phyloP scores from a whole-genome alignment of 2,113 vertebrate genomes.

The Rissa tridactyla region DNA sequence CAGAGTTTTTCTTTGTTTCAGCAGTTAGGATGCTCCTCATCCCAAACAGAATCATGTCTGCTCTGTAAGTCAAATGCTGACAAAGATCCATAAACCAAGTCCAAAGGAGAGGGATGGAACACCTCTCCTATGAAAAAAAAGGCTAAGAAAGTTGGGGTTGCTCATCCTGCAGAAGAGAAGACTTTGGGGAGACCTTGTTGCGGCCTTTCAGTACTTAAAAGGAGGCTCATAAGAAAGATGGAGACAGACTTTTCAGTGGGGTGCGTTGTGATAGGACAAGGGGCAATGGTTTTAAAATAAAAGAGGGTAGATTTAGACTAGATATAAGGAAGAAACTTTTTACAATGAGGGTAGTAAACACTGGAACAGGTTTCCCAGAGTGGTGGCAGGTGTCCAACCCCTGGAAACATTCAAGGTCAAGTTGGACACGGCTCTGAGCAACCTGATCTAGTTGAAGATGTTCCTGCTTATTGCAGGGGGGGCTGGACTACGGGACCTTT shows the following conservation, averaged over 20 bases:
- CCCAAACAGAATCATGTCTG: background rate
- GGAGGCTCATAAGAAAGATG: background rate
- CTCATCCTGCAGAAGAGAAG: background rate
- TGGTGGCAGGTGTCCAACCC: too few species aligned
- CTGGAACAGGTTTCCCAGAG: background rate
- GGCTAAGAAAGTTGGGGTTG: background rate
- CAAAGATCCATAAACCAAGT: background rate
- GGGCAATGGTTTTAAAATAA: background rate
- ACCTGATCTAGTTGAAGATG: background rate
- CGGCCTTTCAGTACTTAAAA: background rate
- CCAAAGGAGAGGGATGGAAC: background rate
- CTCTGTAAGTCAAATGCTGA: background rate
- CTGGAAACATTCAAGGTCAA: background rate
- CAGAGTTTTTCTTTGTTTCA: background rate
- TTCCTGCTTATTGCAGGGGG: too few species aligned
- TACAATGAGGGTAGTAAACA: background rate
- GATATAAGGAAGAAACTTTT: background rate
- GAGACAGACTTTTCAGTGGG: background rate
- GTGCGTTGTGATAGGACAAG: background rate
- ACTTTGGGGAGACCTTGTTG: background rate
- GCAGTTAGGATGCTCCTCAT: background rate
- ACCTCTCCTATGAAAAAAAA: background rate
- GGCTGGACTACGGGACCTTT: background rate
- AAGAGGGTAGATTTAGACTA: background rate
- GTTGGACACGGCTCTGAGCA: background rate